Conservation (phyloP, 2,797 vertebrate genomes). For the Coregonus suidteri region DNA sequence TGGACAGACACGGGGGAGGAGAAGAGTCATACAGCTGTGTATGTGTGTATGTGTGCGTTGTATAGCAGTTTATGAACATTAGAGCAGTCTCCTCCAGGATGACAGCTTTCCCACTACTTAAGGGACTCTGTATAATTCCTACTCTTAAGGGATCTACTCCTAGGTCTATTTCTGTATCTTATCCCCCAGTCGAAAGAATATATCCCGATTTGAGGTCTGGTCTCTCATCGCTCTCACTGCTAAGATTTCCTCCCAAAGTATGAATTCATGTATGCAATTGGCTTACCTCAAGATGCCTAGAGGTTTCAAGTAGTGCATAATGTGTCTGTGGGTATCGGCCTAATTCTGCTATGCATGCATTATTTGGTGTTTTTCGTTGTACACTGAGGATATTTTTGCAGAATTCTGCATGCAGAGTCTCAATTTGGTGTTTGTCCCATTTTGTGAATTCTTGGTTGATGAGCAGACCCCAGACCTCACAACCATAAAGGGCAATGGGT, state of each 20-base stretch:
- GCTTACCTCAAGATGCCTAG: neutral
- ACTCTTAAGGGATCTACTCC: neutral
- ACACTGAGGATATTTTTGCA: too few relatives aligned
- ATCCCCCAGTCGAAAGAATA: neutral
- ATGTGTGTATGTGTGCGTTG: neutral
- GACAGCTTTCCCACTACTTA: neutral
- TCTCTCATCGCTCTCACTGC: neutral
- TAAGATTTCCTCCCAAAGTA: neutral
- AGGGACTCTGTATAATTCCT: neutral
- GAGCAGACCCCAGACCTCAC: too few relatives aligned
- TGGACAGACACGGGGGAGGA: neutral
- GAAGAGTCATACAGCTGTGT: neutral
- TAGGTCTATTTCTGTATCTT: neutral
- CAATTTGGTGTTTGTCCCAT: too few relatives aligned
- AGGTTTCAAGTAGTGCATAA: neutral
- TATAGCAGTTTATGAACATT: neutral
- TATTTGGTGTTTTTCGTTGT: too few relatives aligned
- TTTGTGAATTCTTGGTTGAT: too few relatives aligned
- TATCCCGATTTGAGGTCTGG: neutral
- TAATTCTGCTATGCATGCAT: too few relatives aligned
- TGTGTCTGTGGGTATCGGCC: too few relatives aligned
- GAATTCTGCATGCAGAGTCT: too few relatives aligned
- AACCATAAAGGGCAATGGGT: too few relatives aligned
- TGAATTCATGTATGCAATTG: constrained; percentile 1
- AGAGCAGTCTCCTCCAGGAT: neutral